Evolutionary conservation across 2,797 vertebrate species (phyloP).

Genomic region (Anolis apletophallus): DNA sequence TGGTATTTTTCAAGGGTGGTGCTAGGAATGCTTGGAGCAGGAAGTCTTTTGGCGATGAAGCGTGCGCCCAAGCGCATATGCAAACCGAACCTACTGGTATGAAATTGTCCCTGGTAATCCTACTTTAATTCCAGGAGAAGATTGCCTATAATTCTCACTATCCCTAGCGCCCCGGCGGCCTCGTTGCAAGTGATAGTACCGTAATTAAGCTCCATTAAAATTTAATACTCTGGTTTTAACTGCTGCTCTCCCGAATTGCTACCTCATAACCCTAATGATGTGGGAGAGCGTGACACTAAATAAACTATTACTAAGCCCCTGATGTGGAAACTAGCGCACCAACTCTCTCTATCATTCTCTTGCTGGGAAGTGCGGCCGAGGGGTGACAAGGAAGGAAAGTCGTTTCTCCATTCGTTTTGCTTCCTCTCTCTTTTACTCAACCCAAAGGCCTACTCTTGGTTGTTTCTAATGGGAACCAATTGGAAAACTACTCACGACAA

Average conservation of each 20-base stretch:
- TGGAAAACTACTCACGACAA: background rate
- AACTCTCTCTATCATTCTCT: conserved; percentile 50
- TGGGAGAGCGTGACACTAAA: conserved; percentile 38
- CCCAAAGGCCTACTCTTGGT: background rate
- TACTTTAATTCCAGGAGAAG: conserved; percentile 59
- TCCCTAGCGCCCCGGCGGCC: conserved; percentile 13
- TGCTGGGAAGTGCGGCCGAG: conserved; percentile 18
- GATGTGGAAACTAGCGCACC: conserved; percentile 31
- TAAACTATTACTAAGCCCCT: conserved; percentile 43
- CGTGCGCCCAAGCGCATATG: conserved; percentile 19
- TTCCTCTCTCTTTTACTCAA: too few relatives aligned
- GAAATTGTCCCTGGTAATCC: conserved; percentile 39
- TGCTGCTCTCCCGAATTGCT: conserved; percentile 54
- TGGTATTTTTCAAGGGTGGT: conserved; percentile 1
- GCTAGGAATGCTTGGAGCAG: conserved; percentile 39
- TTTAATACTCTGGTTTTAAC: conserved; percentile 69
- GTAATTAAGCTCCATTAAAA: conserved; percentile 72
- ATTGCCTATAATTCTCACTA: conserved; percentile 21
- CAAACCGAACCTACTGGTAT: conserved; percentile 23
- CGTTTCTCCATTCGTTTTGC: too few relatives aligned
- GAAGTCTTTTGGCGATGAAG: conserved; percentile 34
- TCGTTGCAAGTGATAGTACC: conserved; percentile 47
- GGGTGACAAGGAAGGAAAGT: too few relatives aligned
- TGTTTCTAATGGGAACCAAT: too few relatives aligned
- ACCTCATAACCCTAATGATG: conserved; percentile 42